Base-by-base conservation (phyloP, 2,113 vertebrate species). In the Lepisosteus osseus region DNA sequence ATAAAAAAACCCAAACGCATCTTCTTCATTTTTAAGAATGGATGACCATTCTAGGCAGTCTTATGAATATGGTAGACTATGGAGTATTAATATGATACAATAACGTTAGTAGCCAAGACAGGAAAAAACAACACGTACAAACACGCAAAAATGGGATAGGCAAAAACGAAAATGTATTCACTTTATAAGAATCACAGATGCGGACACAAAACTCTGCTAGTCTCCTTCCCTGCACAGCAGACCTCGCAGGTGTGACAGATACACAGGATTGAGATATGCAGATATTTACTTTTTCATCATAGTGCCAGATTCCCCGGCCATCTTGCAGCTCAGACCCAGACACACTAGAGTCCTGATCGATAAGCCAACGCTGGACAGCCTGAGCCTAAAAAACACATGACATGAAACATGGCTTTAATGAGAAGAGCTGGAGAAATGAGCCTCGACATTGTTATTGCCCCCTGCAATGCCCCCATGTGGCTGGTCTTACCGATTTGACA, bases 201-300 rank as follows among this genome's bases (percentile, higher is more conserved):
- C 5, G 5, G 47, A 9, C 47, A 51, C 47, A 51, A 9, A 51
- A 5, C 47, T 51, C 47, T 51, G 47, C 5, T 6, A 6, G 5
- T 5, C 47, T 51, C 9, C 47, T 9, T 9, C 47, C 9, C 47
- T 51, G 9, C 47, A 51, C 5, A 51, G 47, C 47, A 51, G 47
- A 5, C 47, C 47, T 9, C 1, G 5, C 5, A 9, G 9, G 5
- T 51, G 47, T 51, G 47, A 51, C 47, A 51, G 9, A 51, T 51
- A 51, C 47, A 51, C 47, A 51, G 47, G 85, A 86, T 90, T 90
- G 90, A 92, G 87, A 85, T 91, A 87, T 90, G 89, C 86, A 79
- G 88, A 92, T 93, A 93, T 91, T 93, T 93, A 93, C 91, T 93
- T 90, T 90, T 88, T 93, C 90, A 90, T 93, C 91, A 93, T 77